phyloP scores from a whole-genome alignment of 2,888 invertebrate genomes.

The Dorcus hopei region DNA sequence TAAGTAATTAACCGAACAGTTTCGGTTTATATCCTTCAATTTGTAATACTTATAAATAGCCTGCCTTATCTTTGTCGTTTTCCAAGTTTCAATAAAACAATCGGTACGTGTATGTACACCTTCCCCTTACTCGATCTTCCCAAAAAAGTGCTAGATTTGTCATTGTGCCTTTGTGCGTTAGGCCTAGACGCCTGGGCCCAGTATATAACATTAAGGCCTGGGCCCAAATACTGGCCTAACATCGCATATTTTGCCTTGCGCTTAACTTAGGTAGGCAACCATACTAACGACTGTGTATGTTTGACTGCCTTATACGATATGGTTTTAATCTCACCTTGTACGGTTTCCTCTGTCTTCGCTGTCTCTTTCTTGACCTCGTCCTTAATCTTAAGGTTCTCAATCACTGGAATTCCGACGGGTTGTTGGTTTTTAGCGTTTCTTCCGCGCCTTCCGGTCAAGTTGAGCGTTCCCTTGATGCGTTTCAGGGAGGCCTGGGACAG shows the following conservation, averaged over 20 bases:
- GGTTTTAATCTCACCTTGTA: not conserved
- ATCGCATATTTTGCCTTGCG: too few relatives aligned
- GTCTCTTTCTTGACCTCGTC: constrained; percentile 12
- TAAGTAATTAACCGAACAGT: too few relatives aligned
- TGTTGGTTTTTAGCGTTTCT: constrained; percentile 10
- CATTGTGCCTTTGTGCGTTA: too few relatives aligned
- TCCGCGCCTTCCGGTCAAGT: constrained; percentile 11
- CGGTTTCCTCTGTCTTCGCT: constrained; percentile 4
- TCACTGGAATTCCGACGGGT: constrained; percentile 21
- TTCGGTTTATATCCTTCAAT: too few relatives aligned
- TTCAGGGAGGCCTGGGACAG: not conserved
- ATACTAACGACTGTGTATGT: not conserved
- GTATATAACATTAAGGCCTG: too few relatives aligned
- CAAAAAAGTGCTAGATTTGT: not conserved
- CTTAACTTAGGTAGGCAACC: not conserved
- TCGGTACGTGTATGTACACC: too few relatives aligned
- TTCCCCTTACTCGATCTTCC: not conserved
- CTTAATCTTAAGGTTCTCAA: constrained; percentile 8
- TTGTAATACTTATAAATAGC: too few relatives aligned
- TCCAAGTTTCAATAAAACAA: too few relatives aligned
- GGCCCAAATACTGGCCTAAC: not conserved
- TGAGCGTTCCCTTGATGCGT: not conserved
- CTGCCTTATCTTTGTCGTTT: too few relatives aligned
- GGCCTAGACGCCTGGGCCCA: too few relatives aligned
- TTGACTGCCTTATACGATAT: too few relatives aligned